Conservation (phyloP, 2,888 invertebrate species). For the Sesia bembeciformis region DNA sequence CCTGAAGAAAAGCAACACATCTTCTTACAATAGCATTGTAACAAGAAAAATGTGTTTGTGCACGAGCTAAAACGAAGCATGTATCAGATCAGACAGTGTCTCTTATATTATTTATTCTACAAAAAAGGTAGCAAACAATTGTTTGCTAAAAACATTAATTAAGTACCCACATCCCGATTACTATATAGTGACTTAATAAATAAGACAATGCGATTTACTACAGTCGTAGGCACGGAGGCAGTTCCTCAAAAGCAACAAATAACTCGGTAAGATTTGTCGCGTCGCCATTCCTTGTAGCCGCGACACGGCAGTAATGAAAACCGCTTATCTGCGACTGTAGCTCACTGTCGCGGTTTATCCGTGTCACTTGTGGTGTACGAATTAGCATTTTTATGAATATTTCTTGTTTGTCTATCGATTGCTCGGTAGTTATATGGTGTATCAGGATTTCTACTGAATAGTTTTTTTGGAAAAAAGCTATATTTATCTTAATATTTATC, state of each 20-base stretch:
- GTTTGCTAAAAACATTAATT: too few species aligned
- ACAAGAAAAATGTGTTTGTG: too few species aligned
- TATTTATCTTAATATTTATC: neutral
- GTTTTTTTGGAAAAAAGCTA: neutral
- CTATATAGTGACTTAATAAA: too few species aligned
- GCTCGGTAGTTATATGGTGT: neutral
- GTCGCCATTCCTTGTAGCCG: conserved; percentile 48
- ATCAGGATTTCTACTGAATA: neutral
- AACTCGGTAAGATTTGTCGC: conserved; percentile 50
- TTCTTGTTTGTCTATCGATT: neutral
- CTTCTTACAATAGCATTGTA: too few species aligned
- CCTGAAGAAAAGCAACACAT: too few species aligned
- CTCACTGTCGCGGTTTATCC: conserved; percentile 19
- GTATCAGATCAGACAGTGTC: too few species aligned
- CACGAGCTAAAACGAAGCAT: too few species aligned
- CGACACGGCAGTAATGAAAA: conserved; percentile 57
- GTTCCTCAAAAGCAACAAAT: conserved; percentile 32
- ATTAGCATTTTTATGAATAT: neutral
- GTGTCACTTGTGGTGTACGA: neutral
- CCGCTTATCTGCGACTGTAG: conserved; percentile 50
- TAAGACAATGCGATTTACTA: conserved; percentile 4
- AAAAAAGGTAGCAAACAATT: too few species aligned
- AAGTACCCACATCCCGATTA: too few species aligned
- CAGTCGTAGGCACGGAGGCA: conserved; percentile 16
- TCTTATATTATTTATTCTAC: too few species aligned